Evolutionary conservation across 2,113 vertebrate species (phyloP).

Genomic region (Protomyctophum bolini): DNA sequence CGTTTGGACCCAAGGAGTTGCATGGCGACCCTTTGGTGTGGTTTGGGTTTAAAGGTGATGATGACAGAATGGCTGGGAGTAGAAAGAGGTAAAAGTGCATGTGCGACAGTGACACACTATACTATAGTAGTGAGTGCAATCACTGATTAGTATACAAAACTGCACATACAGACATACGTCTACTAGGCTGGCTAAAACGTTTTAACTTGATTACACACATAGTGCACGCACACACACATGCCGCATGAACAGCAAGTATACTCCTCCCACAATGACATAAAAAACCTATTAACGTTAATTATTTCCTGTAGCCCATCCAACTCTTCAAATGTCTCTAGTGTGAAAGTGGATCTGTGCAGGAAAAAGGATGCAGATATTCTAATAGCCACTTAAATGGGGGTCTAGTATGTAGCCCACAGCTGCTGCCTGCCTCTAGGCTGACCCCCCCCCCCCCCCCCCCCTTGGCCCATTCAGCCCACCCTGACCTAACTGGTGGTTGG

Average conservation of each 20-base stretch:
- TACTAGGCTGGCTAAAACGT: too few species aligned
- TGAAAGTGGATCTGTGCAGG: conserved; percentile 57
- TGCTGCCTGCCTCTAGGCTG: conserved; percentile 47
- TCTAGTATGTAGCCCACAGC: conserved; percentile 52
- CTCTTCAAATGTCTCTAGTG: conserved; percentile 19
- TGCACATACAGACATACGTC: neutral
- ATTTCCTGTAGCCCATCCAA: neutral
- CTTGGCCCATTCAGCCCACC: conserved; percentile 51
- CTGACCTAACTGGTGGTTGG: conserved; percentile 52
- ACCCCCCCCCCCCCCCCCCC: neutral
- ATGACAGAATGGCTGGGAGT: too few species aligned
- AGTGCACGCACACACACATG: too few species aligned
- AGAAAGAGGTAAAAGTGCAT: too few species aligned
- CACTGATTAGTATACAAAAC: neutral
- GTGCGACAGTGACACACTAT: too few species aligned
- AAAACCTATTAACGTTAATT: too few species aligned
- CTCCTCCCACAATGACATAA: too few species aligned
- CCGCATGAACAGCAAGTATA: neutral
- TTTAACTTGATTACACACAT: too few species aligned
- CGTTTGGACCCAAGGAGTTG: too few species aligned
- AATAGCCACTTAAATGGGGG: conserved; percentile 61
- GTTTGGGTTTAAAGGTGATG: too few species aligned
- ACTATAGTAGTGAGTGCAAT: too few species aligned
- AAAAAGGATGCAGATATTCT: conserved; percentile 52
- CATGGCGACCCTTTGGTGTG: too few species aligned